These are phyloP conservation scores for Hystrix cristata DNA, from an alignment of 2,113 vertebrate species.

Conservation along the genomic window DNA sequence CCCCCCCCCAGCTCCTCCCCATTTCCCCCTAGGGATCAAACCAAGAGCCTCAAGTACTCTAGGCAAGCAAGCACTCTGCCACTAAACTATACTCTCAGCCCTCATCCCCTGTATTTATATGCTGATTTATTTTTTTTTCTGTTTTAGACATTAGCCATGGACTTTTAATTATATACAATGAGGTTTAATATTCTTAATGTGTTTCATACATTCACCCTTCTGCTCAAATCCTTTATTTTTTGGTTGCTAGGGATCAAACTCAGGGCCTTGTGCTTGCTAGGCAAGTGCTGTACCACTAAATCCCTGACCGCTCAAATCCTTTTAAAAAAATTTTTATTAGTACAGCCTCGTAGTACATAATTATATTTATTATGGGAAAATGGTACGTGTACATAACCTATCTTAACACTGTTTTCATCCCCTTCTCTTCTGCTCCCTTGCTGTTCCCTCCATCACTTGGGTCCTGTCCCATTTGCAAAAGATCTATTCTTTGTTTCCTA, in stretches of 20 bases:
- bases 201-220: not conserved
- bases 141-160: not conserved
- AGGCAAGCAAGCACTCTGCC: not conserved
- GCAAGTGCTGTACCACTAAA: too few relatives aligned
- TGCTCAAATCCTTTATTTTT: not conserved
- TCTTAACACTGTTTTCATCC: not conserved
- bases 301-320: too few relatives aligned
- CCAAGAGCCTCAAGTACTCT: not conserved
- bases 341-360: not conserved
- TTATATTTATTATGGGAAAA: not conserved
- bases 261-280: too few relatives aligned
- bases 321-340: not conserved
- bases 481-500: not conserved
- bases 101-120: not conserved
- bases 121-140: conserved; percentile 13
- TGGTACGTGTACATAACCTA: not conserved
- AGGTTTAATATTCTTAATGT: not conserved
- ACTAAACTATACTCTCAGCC: not conserved
- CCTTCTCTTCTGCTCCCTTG: not conserved
- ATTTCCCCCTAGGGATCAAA: not conserved
- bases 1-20: not conserved
- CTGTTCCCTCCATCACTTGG: not conserved
- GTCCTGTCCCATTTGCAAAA: not conserved
- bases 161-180: not conserved
- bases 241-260: too few relatives aligned